Conservation (phyloP, 2,797 vertebrate genomes). For the Tamandua tetradactyla region DNA sequence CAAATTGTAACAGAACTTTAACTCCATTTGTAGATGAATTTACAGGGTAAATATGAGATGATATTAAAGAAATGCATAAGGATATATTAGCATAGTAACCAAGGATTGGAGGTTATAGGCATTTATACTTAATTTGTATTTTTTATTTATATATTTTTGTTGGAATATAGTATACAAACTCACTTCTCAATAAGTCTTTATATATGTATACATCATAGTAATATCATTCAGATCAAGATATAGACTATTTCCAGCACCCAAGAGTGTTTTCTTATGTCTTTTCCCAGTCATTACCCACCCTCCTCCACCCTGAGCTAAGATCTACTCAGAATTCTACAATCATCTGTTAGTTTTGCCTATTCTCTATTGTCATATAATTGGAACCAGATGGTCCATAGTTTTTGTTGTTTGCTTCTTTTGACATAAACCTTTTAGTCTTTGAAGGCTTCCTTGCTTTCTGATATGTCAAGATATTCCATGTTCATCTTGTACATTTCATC, state of each 20-base stretch:
- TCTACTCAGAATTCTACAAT: neutral
- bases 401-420: too few relatives aligned
- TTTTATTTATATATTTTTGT: neutral
- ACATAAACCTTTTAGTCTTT: too few relatives aligned
- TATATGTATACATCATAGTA: neutral
- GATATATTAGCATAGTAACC: neutral
- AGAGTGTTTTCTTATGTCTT: neutral
- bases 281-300: neutral
- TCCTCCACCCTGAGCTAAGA: neutral
- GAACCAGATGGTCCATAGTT: neutral
- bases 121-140: neutral
- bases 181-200: neutral
- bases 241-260: neutral
- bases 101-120: neutral
- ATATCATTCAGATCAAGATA: neutral
- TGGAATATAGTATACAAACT: neutral
- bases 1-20: neutral
- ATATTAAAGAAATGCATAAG: neutral
- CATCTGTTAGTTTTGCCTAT: neutral
- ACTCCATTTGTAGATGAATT: neutral
- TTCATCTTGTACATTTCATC: too few relatives aligned
- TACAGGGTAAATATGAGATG: neutral
- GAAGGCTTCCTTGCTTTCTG: too few relatives aligned
- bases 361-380: neutral
- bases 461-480: too few relatives aligned